phyloP scores from a whole-genome alignment of 2,888 invertebrate species.

The Sarcophaga carnaria region DNA sequence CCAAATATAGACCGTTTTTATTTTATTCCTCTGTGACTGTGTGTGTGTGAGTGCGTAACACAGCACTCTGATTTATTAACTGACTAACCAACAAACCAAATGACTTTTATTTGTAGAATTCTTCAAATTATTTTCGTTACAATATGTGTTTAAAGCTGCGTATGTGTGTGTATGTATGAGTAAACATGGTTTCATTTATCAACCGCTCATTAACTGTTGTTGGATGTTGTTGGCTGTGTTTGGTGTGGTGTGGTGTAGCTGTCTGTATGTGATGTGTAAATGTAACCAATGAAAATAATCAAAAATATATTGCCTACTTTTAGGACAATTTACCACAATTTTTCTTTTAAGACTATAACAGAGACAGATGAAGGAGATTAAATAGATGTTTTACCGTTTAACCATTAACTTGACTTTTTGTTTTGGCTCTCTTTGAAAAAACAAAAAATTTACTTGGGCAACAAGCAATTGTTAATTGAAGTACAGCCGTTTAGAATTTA shows the following conservation, averaged over 20 bases:
- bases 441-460: no score
- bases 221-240: no score
- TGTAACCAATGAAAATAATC: not conserved
- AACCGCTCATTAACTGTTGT: not conserved
- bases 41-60: not conserved
- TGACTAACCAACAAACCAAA: constrained; percentile 36
- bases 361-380: no score
- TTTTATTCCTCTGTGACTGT: not conserved
- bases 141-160: not conserved
- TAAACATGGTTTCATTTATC: not conserved
- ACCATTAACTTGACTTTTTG: no score
- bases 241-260: no score
- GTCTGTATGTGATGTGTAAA: no score
- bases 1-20: not conserved
- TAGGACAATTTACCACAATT: no score
- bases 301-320: not conserved
- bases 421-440: no score
- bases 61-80: constrained; percentile 26
- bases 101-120: constrained; percentile 3
- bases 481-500: no score
- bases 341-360: no score
- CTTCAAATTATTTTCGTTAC: not conserved
- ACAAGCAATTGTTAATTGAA: no score
- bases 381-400: no score
- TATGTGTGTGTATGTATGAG: not conserved